phyloP scores from a whole-genome alignment of 2,797 vertebrate genomes.

The Allobates femoralis region DNA sequence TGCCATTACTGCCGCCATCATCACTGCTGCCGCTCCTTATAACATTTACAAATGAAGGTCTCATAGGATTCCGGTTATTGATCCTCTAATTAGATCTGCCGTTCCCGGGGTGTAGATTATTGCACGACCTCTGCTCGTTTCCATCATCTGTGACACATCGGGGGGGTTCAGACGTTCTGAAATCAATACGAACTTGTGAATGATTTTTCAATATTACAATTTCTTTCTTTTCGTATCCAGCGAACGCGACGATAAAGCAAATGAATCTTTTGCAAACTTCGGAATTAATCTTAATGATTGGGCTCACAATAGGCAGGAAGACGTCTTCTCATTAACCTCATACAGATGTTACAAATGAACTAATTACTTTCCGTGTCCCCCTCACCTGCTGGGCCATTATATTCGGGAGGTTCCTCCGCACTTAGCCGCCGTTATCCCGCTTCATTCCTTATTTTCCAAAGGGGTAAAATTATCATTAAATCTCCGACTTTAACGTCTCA shows the following conservation, averaged over 20 bases:
- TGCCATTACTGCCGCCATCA: too few species aligned
- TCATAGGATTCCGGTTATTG: conserved; percentile 72
- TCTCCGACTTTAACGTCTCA: conserved; percentile 61
- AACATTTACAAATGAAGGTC: conserved; percentile 75
- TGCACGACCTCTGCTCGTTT: conserved; percentile 60
- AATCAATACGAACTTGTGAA: conserved; percentile 44
- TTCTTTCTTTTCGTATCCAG: background rate
- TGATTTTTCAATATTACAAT: background rate
- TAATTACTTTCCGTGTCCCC: conserved; percentile 71
- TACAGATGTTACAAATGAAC: conserved; percentile 69
- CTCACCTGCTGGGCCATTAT: conserved; percentile 68
- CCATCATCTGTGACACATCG: background rate
- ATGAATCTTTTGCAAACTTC: conserved; percentile 67
- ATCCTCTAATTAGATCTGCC: conserved; percentile 74
- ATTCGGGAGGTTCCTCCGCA: conserved; percentile 68
- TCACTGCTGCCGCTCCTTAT: conserved; percentile 68
- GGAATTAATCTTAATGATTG: conserved; percentile 63
- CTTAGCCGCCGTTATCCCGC: conserved; percentile 70
- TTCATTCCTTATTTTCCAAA: conserved; percentile 64
- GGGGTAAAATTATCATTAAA: conserved; percentile 63
- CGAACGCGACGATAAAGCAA: conserved; percentile 59
- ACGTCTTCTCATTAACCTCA: conserved; percentile 65
- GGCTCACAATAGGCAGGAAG: conserved; percentile 66
- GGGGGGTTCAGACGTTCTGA: background rate
- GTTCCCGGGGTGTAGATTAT: conserved; percentile 66